These are phyloP conservation scores for Acanthornis magna DNA, from an alignment of 2,797 vertebrate genomes.

Conservation along the genomic window DNA sequence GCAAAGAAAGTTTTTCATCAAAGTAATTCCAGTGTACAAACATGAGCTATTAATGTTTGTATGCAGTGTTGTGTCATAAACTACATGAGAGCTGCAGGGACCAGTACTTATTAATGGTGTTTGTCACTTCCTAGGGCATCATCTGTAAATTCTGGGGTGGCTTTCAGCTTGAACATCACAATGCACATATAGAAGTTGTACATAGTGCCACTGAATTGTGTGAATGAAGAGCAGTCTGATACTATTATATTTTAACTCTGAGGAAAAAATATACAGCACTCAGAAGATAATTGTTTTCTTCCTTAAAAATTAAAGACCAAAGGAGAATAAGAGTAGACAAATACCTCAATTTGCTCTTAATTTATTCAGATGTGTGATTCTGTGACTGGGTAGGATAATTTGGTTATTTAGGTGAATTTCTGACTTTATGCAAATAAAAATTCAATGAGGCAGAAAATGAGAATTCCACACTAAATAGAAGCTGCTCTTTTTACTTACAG, in stretches of 20 bases:
- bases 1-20: not conserved
- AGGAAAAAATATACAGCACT: not conserved
- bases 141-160: not conserved
- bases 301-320: not conserved
- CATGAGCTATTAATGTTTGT: not conserved
- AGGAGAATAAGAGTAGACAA: not conserved
- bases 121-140: not conserved
- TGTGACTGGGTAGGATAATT: not conserved
- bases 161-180: not conserved
- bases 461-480: not conserved
- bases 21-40: not conserved
- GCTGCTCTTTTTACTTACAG: conserved; percentile 19
- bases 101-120: not conserved
- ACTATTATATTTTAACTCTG: not conserved
- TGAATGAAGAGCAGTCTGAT: not conserved
- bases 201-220: not conserved
- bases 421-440: conserved; percentile 20
- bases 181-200: not conserved
- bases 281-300: not conserved
- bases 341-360: not conserved
- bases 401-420: conserved; percentile 30
- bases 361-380: not conserved
- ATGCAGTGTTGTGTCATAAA: not conserved
- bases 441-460: conserved; percentile 45
- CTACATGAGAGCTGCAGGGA: not conserved